Base-by-base conservation (phyloP, 2,888 invertebrate genomes). In the Chymomyza fuscimana region DNA sequence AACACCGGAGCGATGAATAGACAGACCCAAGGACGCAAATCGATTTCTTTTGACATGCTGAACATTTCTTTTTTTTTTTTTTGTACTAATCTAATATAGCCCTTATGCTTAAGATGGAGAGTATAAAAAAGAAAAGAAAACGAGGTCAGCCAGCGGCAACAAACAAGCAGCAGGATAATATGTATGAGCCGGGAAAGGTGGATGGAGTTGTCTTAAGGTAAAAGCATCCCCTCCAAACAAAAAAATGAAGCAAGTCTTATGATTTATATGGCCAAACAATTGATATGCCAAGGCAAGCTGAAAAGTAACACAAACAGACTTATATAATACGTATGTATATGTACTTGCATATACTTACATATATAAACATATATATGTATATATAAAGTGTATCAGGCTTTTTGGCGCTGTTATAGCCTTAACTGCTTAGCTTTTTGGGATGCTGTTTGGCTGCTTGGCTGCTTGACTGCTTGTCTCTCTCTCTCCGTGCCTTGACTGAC, bases 181-280 rank as follows among this genome's bases (percentile, higher is more conserved):
- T 25, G 25, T 25, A 25, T 25, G 25, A 25, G 25, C 25, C 25
- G 3, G 25, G 4, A 19, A 65, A 51, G 22, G 15, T 46, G 50
- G 25, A 10, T 32, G 12, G 22, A 19, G 22, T 56, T 19, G 56
- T 56, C 56, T 56, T 65, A 16, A 65, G 65, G 56, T 50, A 46
- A 63, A 46, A 22, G 25, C 63, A 70, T 52, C 60, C 67, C 4
- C 25, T 3, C 15, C 9, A 19, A 19, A 22, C 12, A 63, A 16
- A 59, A 19, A 51, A 60, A 32, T 73, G 74, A 62, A 69, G 74
- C 81, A 87, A 83, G 79, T 83, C 74, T 70, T 79, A 76, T 81
- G 86, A 84, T 86, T 84, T 84, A 84, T 84, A 86, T 86, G 76
- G 69, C 70, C 69, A 69, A 81, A 72, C 81, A 86, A 83, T 83